Percentiles rank a stretch among this genome's conserved stretches.
These are phyloP conservation scores for Andrena camellia DNA, from an alignment of 2,888 invertebrate genomes.

Conservation along the genomic window DNA sequence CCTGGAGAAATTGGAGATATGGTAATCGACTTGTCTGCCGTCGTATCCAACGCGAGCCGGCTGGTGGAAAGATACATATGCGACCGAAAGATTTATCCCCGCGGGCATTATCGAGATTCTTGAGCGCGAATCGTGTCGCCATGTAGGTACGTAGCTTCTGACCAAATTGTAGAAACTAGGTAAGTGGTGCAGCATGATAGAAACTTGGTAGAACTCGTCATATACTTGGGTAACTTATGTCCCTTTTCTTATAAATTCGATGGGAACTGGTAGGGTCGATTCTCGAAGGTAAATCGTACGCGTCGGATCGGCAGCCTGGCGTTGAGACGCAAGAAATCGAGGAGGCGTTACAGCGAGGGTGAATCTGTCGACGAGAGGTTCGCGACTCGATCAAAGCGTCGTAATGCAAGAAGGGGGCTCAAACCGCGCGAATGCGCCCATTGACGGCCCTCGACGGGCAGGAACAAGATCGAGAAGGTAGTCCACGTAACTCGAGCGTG, in stretches of 20 bases:
- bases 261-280: background rate
- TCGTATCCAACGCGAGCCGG: slow-evolving; percentile 11
- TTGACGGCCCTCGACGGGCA: slow-evolving; percentile 43
- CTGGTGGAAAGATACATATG: background rate
- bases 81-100: slow-evolving; percentile 38
- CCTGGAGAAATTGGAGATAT: slow-evolving; percentile 51
- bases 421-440: slow-evolving; percentile 46
- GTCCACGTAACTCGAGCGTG: slow-evolving; percentile 55
- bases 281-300: slow-evolving; percentile 11
- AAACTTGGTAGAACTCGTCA: too few relatives aligned
- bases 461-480: slow-evolving; percentile 56
- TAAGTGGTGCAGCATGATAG: too few relatives aligned
- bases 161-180: background rate
- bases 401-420: slow-evolving; percentile 32
- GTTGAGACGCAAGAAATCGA: slow-evolving; percentile 8
- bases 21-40: slow-evolving; percentile 41
- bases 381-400: slow-evolving; percentile 24
- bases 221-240: background rate
- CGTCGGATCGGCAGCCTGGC: slow-evolving; percentile 2
- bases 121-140: background rate
- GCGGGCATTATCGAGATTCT: background rate
- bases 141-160: background rate
- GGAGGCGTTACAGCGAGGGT: slow-evolving; percentile 13
- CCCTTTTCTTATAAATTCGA: background rate
- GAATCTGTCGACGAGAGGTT: background rate